These are phyloP conservation scores for Tetramorium alpestre DNA, from an alignment of 1,140 invertebrate species.

Conservation along the genomic window DNA sequence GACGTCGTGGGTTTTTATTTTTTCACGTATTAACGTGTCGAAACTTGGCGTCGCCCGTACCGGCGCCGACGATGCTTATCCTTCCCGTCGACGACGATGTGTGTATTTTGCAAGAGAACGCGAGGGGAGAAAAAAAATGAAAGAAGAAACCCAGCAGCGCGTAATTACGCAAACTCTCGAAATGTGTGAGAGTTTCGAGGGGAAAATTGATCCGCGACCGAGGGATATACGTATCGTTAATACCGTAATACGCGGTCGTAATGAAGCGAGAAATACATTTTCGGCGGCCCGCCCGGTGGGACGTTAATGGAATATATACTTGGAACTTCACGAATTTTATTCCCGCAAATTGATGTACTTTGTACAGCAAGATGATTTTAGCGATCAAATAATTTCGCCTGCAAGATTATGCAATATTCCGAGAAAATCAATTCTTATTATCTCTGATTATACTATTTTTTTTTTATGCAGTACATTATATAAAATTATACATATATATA, in stretches of 20 bases:
- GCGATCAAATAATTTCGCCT: conserved; percentile 16
- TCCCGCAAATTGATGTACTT: conserved; percentile 52
- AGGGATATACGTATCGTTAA: conserved; percentile 67
- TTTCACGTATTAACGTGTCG: conserved; percentile 19
- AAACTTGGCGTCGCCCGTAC: not conserved
- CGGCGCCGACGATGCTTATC: not conserved
- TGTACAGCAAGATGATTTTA: conserved; percentile 38
- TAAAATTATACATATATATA: not conserved
- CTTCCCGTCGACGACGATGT: not conserved
- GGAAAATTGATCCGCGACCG: conserved; percentile 50
- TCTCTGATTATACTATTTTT: not conserved
- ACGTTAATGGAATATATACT: conserved; percentile 69
- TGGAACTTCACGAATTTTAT: conserved; percentile 57
- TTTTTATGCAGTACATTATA: not conserved
- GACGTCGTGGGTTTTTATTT: not conserved
- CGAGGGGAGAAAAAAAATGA: conserved; percentile 19
- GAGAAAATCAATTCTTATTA: conserved; percentile 41
- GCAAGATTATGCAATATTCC: conserved; percentile 11
- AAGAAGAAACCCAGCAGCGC: not conserved
- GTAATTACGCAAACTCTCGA: conserved; percentile 48
- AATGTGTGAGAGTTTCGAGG: conserved; percentile 26
- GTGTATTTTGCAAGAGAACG: conserved; percentile 17
- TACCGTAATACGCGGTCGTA: conserved; percentile 68
- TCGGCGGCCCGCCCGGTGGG: conserved; percentile 67
- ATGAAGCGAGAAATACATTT: conserved; percentile 73